Evolutionary conservation across 2,888 invertebrate species (phyloP), one percentile per base, ranked within the genome.

Genomic region (Rhagonycha lutea): DNA sequence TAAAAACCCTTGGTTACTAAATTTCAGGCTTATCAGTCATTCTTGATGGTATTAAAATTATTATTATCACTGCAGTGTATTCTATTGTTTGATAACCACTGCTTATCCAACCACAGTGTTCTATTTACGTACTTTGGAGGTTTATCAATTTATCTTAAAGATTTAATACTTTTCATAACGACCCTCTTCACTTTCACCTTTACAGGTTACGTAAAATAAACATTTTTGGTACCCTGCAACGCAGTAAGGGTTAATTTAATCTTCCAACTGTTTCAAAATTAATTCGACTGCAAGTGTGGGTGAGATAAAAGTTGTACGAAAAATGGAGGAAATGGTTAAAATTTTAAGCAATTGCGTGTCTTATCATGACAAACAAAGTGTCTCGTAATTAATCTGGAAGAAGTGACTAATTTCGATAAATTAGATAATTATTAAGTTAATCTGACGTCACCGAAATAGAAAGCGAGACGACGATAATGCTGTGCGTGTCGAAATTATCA

Each of bases 401-500:
- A 47, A 47, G n/a, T 47, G 47, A 47, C 47, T 47, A 47, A 18
- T 23, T 72, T 65, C 61, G 23, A 68, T 68, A 62, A 69, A 69
- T 69, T 69, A 69, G 60, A 69, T 73, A 73, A 69, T 73, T 73
- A 60, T 73, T 47, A 47, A 69, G 70, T 47, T 69, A 65, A 32
- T 18, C 12, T 74, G 74, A 74, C 74, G 74, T 74, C 70, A 74
- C 60, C 0, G 67, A 70, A 32, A 65, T 74, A 74, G 74, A 74
- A 74, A 74, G 74, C 74, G 74, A 61, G 70, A 69, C 70, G 67
- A 70, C 26, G 63, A 65, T 65, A 65, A 65, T 65, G n/a, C 24
- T 65, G 63, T 65, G 63, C 63, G 63, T 65, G 63, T 65, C 26
- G 63, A 14, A 65, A 65, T 65, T 65, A 65, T 65, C 26, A 65